Evolutionary conservation across 2,888 invertebrate genomes (phyloP).

Genomic region (Meteorus cinctellus): DNA sequence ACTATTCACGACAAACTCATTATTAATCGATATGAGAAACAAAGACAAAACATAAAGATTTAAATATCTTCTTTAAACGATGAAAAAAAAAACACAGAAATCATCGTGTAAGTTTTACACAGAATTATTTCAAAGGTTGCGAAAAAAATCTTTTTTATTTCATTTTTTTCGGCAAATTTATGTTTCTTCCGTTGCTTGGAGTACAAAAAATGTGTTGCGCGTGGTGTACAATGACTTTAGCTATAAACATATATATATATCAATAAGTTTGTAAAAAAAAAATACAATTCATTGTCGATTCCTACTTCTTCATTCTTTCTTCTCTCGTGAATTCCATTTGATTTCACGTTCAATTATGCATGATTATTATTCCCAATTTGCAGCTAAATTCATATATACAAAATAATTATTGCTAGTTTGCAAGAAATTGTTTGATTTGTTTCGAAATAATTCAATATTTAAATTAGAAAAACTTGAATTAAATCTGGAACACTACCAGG

Average conservation of each 20-base stretch:
- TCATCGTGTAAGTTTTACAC: neutral
- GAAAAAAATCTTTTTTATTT: neutral
- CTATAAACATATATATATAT: neutral
- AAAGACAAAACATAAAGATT: neutral
- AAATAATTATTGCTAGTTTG: neutral
- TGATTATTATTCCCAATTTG: neutral
- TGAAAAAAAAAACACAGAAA: neutral
- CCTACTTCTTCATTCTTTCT: neutral
- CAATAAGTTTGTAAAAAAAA: slow-evolving; percentile 12
- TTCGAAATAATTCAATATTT: slow-evolving; percentile 25
- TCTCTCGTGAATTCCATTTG: neutral
- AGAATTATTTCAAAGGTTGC: neutral
- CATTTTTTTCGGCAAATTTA: neutral
- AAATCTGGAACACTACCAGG: slow-evolving; percentile 74
- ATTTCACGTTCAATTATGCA: neutral
- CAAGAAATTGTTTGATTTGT: neutral
- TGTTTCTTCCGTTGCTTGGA: neutral
- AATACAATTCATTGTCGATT: neutral
- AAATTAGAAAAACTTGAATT: slow-evolving; percentile 53
- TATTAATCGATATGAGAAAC: neutral
- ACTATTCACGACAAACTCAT: neutral
- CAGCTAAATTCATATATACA: neutral
- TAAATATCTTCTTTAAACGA: neutral
- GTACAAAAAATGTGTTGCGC: neutral
- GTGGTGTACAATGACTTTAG: slow-evolving; percentile 4